phyloP scores from a whole-genome alignment of 2,113 vertebrate genomes.

The Seriola quinqueradiata region DNA sequence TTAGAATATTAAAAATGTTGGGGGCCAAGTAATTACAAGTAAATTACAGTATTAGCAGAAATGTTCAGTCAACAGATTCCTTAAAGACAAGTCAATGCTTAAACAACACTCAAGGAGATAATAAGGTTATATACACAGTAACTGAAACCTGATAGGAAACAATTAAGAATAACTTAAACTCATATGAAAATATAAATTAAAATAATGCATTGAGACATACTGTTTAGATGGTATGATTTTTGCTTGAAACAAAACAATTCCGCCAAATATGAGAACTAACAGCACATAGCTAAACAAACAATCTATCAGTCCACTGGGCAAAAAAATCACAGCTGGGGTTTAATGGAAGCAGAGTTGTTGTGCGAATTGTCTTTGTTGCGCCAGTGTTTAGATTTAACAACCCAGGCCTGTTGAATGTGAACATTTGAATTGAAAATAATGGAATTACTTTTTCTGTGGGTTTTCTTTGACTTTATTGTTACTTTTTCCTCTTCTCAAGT shows the following conservation, averaged over 20 bases:
- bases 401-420: not conserved
- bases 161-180: not conserved
- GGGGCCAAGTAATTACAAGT: not conserved
- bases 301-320: slow-evolving; percentile 41
- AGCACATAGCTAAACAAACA: slow-evolving; percentile 60
- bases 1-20: not conserved
- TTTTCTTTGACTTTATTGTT: not conserved
- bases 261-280: slow-evolving; percentile 43
- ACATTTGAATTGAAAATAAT: slow-evolving; percentile 20
- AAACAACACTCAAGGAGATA: not conserved
- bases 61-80: not conserved
- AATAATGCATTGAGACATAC: slow-evolving; percentile 26
- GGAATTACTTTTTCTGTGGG: not conserved
- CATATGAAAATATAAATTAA: not conserved
- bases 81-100: not conserved
- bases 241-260: slow-evolving; percentile 27
- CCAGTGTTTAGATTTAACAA: slow-evolving; percentile 14
- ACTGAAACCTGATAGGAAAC: slow-evolving; percentile 21
- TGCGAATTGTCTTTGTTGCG: slow-evolving; percentile 37
- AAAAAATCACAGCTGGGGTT: slow-evolving; percentile 40
- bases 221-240: slow-evolving; percentile 34
- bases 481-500: not conserved
- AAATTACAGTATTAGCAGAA: not conserved
- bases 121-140: not conserved
- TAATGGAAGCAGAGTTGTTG: slow-evolving; percentile 44